Base-by-base conservation (phyloP, 2,113 vertebrate genomes). In the Orthonyx spaldingii region DNA sequence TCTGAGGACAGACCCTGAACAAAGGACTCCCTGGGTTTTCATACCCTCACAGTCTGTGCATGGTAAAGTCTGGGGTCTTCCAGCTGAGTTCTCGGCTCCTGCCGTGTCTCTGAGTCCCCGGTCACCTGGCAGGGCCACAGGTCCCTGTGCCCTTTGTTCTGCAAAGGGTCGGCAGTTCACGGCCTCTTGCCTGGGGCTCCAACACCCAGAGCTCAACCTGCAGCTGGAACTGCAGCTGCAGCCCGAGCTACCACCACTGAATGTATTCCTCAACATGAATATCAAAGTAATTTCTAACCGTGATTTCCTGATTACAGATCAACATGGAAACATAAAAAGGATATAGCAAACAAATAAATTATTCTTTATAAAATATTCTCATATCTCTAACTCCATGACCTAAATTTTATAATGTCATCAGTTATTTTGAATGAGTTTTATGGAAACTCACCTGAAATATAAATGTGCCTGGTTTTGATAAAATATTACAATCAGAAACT, bases 181-280 rank as follows among this genome's bases (percentile, higher is more conserved):
- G 1, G 32, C 33, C 27, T 18, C 84, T 27, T 22, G 37, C 33
- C 33, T 60, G 72, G 53, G 24, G 18, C 39, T 77, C 15, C 63
- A 37, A 5, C 53, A 69, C 27, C 26, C 33, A 7, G 33, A 50
- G 55, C 22, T 44, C 53, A 52, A 37, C 46, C 17, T 8, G 5
- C 60, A 46, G 1, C 53, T 66, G 0, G 0, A 39, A n/a, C 28
- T 68, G 61, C 61, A 83, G 30, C 61, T 46, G 60, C 33, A 82
- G 3, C 13, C 16, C 0, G 1, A 53, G 28, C 69, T 60, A 30
- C 46, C 1, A 0, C 39, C 46, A 26, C 13, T 30, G n/a, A 39
- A 24, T 8, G 20, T 12, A n/a, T 18, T 68, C 39, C 39, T 46
- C 39, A 75, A 13, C 6, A 7, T 30, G 9, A 53, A 64, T 53